A percentile compares a stretch with the other conserved stretches of the same genome.
Conservation (phyloP, 2,113 vertebrate genomes). For the Chauna torquata region DNA sequence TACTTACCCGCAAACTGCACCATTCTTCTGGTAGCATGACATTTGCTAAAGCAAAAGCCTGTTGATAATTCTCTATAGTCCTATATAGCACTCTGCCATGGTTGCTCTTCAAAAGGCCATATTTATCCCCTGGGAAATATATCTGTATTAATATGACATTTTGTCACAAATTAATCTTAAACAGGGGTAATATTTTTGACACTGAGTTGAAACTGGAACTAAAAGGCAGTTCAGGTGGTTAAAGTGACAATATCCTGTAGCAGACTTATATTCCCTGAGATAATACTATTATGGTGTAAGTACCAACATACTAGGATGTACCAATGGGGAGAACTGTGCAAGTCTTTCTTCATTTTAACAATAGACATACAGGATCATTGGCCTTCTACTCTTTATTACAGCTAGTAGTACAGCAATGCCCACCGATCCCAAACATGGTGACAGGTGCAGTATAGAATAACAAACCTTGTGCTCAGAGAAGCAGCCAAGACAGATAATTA, state of each 20-base stretch:
- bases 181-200: constrained; percentile 62
- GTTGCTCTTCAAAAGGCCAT: constrained; percentile 64
- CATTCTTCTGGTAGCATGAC: constrained; percentile 55
- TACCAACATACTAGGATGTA: constrained; percentile 9
- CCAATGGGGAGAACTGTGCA: background rate
- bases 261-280: constrained; percentile 49
- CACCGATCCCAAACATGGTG: background rate
- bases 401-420: background rate
- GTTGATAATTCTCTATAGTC: constrained; percentile 63
- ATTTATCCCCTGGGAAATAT: constrained; percentile 60
- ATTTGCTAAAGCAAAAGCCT: constrained; percentile 46
- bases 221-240: constrained; percentile 62
- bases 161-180: constrained; percentile 69
- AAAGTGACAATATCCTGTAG: constrained; percentile 53
- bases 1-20: constrained; percentile 13
- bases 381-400: constrained; percentile 16
- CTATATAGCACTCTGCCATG: constrained; percentile 43
- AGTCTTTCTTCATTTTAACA: constrained; percentile 58
- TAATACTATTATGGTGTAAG: constrained; percentile 49
- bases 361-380: background rate
- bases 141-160: constrained; percentile 72
- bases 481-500: constrained; percentile 20
- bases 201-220: constrained; percentile 38
- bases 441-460: background rate
- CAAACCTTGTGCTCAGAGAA: background rate